These are phyloP conservation scores for Nudaria mundana DNA, from an alignment of 2,888 invertebrate genomes.

Conservation along the genomic window DNA sequence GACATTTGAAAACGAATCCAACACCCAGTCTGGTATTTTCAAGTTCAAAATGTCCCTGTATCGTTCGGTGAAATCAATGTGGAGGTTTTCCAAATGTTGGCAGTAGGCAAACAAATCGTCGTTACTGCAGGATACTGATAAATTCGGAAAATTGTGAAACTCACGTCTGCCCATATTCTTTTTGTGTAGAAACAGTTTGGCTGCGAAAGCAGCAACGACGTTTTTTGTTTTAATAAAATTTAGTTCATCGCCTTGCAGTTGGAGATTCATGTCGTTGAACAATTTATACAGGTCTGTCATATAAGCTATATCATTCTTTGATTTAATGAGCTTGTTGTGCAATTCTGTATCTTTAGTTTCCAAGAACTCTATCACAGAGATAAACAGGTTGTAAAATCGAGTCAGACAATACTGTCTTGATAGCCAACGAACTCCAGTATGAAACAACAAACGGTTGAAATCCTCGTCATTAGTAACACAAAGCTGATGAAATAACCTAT, in stretches of 20 bases:
- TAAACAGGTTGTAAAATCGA: constrained; percentile 24
- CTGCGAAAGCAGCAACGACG: constrained; percentile 19
- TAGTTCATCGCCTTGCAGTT: constrained; percentile 26
- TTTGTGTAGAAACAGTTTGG: constrained; percentile 29
- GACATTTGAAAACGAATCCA: too few relatives aligned
- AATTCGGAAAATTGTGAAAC: not conserved
- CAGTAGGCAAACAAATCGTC: too few relatives aligned
- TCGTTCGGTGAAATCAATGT: too few relatives aligned
- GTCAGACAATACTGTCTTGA: not conserved
- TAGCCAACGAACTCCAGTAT: too few relatives aligned
- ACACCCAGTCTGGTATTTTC: too few relatives aligned
- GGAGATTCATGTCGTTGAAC: constrained; percentile 31
- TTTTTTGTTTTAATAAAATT: constrained; percentile 42
- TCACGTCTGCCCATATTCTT: constrained; percentile 26
- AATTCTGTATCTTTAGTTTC: constrained; percentile 29
- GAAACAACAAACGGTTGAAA: too few relatives aligned
- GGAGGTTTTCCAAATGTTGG: too few relatives aligned
- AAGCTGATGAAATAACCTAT: too few relatives aligned
- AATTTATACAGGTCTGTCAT: constrained; percentile 33
- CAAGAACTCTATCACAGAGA: constrained; percentile 38
- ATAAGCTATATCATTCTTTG: constrained; percentile 39
- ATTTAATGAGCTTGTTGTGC: constrained; percentile 15
- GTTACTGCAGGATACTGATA: too few relatives aligned
- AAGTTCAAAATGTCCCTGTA: too few relatives aligned
- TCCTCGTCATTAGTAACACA: too few relatives aligned